Base-by-base conservation (phyloP, 2,888 invertebrate genomes). In the Ethmia dodecea region DNA sequence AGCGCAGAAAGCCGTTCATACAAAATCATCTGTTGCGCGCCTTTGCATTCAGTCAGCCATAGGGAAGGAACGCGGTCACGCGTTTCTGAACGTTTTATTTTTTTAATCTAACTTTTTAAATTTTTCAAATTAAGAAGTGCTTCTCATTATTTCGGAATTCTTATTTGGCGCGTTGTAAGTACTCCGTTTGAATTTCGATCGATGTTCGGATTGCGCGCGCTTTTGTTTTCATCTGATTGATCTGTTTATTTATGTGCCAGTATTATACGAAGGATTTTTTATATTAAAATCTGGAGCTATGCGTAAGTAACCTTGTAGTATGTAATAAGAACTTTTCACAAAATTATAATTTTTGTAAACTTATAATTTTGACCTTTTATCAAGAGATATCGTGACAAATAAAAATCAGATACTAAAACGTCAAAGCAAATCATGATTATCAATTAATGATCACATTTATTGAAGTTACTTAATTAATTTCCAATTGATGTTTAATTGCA, bases 1-100 rank as follows among this genome's bases (percentile, higher is more conserved):
- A 59, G 77, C 77, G 77, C 74, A 62, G 28, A 57, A 40, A 50
- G 42, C 44, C 38, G 36, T 40, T 42, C 33, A 46, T 73, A 78
- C 74, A 77, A 75, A 75, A 65, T 68, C 79, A 83, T 79, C 78
- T 79, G 83, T 79, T 79, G 78, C 60, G 57, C 57, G 49, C 40
- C 35, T 33, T 40, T 30, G 36, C 43, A 46, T 34, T 64, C 81
- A 83, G 83, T 83, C 83, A 81, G 81, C 83, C 80, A 76, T 64
- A 53, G 52, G 55, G 44, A 35, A 48, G 52, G 47, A 54, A 42
- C 61, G 66, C 51, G 68, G 16, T 12, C 47, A 54, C 66, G 67
- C 72, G 76, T 71, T 52, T 60, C 54, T 40, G 35, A 47, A 53
- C 47, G 44, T 46, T 49, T 48, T 69, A 65, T 63, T 52, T 49